phyloP scores from a whole-genome alignment of 2,797 vertebrate genomes.

The Crax fasciolata region DNA sequence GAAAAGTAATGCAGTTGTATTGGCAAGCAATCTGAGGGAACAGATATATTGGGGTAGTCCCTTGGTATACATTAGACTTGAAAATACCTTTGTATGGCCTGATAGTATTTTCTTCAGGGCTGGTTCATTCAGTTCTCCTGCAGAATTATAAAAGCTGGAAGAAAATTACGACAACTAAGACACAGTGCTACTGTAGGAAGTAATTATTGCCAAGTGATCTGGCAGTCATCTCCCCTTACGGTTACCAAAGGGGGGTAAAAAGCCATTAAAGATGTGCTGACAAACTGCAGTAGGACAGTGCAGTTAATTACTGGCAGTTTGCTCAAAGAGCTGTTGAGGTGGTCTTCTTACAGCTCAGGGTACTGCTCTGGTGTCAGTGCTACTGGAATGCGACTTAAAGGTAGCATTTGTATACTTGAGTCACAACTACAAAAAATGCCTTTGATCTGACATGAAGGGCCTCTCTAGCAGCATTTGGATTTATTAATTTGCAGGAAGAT shows the following conservation, averaged over 20 bases:
- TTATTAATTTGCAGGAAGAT: background rate
- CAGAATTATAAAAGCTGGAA: slow-evolving; percentile 89
- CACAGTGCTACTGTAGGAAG: background rate
- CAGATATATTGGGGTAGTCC: background rate
- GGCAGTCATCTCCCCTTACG: background rate
- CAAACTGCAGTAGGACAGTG: background rate
- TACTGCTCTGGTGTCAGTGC: background rate
- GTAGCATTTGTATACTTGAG: background rate
- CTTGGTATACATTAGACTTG: background rate
- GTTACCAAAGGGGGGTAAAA: too few species aligned
- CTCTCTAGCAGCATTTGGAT: background rate
- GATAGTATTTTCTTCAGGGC: slow-evolving; percentile 86
- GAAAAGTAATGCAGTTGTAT: background rate
- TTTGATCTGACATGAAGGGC: background rate
- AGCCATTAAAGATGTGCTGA: background rate
- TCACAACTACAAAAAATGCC: background rate
- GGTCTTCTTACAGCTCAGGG: background rate
- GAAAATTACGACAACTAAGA: slow-evolving; percentile 45
- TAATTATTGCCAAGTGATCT: background rate
- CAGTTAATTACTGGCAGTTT: background rate
- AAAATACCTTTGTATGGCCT: slow-evolving; percentile 87
- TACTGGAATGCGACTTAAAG: background rate
- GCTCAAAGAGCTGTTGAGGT: background rate
- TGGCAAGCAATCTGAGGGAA: background rate
- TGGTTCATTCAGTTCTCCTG: slow-evolving; percentile 86